Evolutionary conservation across 2,888 invertebrate genomes (phyloP).

Genomic region (Parnassius orleans): DNA sequence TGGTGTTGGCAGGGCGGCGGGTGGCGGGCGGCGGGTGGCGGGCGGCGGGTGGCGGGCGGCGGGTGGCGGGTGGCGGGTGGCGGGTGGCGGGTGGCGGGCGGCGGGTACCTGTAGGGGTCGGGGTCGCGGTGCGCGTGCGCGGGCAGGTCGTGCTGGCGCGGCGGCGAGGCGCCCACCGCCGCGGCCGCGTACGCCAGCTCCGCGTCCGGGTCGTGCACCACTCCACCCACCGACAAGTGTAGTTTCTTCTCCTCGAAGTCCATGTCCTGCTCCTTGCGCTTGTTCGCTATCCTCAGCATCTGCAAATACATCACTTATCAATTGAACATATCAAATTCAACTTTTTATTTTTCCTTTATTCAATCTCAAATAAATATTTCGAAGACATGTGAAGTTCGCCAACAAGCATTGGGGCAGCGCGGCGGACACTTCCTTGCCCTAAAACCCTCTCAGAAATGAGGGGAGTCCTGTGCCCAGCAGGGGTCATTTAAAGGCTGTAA

Average conservation of each 20-base stretch:
- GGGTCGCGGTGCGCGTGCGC: slow-evolving; percentile 52
- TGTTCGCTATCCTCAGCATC: slow-evolving; percentile 90
- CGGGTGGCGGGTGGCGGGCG: too few relatives aligned
- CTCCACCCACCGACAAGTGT: slow-evolving; percentile 87
- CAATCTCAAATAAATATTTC: too few relatives aligned
- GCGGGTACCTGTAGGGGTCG: slow-evolving; percentile 49
- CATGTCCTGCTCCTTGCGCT: slow-evolving; percentile 96
- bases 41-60: not conserved
- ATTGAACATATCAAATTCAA: too few relatives aligned
- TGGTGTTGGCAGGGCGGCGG: too few relatives aligned
- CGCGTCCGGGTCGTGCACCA: slow-evolving; percentile 73
- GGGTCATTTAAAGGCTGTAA: too few relatives aligned
- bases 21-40: too few relatives aligned
- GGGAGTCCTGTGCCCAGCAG: too few relatives aligned
- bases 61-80: not conserved
- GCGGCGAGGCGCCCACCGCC: slow-evolving; percentile 80
- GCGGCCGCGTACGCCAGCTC: slow-evolving; percentile 84
- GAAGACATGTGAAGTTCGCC: too few relatives aligned
- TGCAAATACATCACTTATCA: slow-evolving; percentile 30
- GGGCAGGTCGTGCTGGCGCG: slow-evolving; percentile 47
- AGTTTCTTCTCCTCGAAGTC: slow-evolving; percentile 98
- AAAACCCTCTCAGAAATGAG: too few relatives aligned
- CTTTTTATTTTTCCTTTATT: too few relatives aligned
- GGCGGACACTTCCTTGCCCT: too few relatives aligned
- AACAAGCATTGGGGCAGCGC: too few relatives aligned